A percentile compares a stretch with the other conserved stretches of the same genome.
These are phyloP conservation scores for Zonitis immaculata DNA, from an alignment of 2,888 invertebrate genomes.

Conservation along the genomic window DNA sequence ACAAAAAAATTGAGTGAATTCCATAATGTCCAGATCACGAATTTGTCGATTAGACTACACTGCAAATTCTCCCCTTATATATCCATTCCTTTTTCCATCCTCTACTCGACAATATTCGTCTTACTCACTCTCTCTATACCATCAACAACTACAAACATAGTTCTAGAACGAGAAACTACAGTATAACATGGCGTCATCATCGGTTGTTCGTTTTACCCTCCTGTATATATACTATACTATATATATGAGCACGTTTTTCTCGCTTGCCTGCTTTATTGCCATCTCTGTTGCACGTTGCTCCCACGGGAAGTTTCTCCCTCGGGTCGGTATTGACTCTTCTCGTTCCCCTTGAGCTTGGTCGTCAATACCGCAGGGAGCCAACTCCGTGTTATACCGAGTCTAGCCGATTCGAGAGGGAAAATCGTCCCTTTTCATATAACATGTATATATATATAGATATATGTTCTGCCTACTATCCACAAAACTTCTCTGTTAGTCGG, in stretches of 20 bases:
- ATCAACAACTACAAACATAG: neutral
- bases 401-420: constrained; percentile 29
- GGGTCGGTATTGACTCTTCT: constrained; percentile 56
- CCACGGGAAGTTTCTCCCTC: constrained; percentile 47
- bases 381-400: constrained; percentile 41
- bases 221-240: neutral
- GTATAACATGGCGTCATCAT: neutral
- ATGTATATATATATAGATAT: too few species aligned
- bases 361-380: constrained; percentile 54
- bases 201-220: neutral
- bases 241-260: constrained; percentile 18
- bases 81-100: too few species aligned
- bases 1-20: too few species aligned
- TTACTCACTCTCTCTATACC: neutral
- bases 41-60: neutral
- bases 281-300: constrained; percentile 18
- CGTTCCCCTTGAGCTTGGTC: constrained; percentile 52
- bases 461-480: constrained; percentile 42
- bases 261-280: constrained; percentile 3
- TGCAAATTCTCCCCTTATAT: neutral
- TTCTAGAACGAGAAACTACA: too few species aligned
- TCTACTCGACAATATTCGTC: neutral
- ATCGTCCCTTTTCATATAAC: constrained; percentile 28
- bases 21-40: neutral
- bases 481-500: constrained; percentile 41